These are phyloP conservation scores for Napeogenes sylphis DNA, from an alignment of 2,888 invertebrate genomes.

Conservation along the genomic window DNA sequence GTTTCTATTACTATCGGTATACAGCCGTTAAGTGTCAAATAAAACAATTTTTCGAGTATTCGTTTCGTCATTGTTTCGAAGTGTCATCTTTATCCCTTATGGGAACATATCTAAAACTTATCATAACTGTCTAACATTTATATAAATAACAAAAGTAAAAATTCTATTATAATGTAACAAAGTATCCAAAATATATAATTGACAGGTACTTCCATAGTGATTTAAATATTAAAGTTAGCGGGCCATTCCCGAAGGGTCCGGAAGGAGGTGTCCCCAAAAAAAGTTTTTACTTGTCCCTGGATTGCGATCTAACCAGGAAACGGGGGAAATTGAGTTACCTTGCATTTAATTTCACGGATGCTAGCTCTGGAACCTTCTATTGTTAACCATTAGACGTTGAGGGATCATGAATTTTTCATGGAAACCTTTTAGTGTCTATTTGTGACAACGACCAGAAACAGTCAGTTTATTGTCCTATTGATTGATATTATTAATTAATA, in stretches of 20 bases:
- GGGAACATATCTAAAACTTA: neutral
- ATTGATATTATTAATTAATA: neutral
- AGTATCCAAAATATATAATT: conserved; percentile 13
- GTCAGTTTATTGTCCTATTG: neutral
- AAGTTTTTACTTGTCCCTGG: conserved; percentile 51
- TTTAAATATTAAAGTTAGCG: conserved; percentile 45
- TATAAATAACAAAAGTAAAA: no score
- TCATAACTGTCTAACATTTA: neutral
- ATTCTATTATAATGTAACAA: neutral
- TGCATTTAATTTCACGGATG: conserved; percentile 48
- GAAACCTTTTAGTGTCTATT: conserved; percentile 17
- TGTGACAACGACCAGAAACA: neutral
- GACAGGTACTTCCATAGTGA: conserved; percentile 34
- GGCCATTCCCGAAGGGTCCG: neutral
- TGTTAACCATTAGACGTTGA: conserved; percentile 33
- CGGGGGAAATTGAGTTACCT: conserved; percentile 58
- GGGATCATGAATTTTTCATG: conserved; percentile 20
- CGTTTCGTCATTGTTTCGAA: no score
- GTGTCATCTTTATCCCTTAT: neutral
- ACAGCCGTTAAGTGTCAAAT: no score
- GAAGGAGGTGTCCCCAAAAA: conserved; percentile 19
- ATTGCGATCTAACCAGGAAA: conserved; percentile 43
- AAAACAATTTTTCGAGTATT: no score
- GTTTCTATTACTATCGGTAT: no score
- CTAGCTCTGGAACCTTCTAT: conserved; percentile 35